A percentile compares a stretch with the other conserved stretches of the same genome.
Evolutionary conservation across 2,888 invertebrate species (phyloP).

Genomic region (Gastrophysa polygoni): DNA sequence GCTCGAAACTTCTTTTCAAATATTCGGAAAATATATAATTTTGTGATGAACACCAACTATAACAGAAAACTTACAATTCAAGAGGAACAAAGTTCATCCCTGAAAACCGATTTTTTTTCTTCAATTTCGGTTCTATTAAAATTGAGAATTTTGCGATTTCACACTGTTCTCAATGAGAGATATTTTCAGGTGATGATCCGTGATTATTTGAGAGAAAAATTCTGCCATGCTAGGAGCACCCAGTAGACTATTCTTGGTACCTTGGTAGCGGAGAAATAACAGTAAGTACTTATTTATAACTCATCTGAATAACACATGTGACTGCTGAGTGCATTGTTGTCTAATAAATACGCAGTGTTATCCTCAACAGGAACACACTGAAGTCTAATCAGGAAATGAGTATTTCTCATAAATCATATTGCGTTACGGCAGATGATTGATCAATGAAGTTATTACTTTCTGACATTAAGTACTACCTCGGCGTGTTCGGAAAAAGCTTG

Average conservation of each 20-base stretch:
- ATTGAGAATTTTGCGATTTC: no score
- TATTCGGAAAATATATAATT: no score
- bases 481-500: not conserved
- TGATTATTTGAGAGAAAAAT: no score
- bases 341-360: not conserved
- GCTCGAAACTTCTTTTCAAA: no score
- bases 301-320: not conserved
- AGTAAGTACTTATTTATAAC: not conserved
- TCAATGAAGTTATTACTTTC: not conserved
- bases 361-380: not conserved
- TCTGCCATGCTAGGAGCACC: not conserved
- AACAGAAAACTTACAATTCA: no score
- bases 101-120: no score
- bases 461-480: not conserved
- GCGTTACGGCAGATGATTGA: not conserved
- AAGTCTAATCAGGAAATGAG: not conserved
- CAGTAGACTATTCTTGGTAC: not conserved
- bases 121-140: no score
- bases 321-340: not conserved
- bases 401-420: not conserved
- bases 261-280: not conserved
- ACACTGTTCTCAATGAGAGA: no score
- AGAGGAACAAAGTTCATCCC: no score
- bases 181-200: no score
- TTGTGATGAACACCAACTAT: no score